A percentile compares a stretch with the other conserved stretches of the same genome.
Evolutionary conservation across 92 coral and sea anemone species (phyloP).

Genomic region (Epizoanthus stellaris): DNA sequence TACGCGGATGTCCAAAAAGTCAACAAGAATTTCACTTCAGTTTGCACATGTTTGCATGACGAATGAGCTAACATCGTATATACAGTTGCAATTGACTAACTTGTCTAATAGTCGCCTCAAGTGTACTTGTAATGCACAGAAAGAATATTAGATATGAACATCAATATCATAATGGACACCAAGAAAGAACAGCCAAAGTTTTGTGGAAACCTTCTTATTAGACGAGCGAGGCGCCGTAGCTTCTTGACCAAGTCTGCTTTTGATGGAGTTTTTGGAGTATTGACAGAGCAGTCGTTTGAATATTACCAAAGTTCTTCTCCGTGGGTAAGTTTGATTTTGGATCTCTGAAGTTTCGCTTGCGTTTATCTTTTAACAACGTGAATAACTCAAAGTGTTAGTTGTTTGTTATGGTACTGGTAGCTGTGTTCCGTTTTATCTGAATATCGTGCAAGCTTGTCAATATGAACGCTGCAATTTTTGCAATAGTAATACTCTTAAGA

Average conservation of each 20-base stretch:
- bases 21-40: not conserved
- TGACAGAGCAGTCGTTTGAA: conserved; percentile 66
- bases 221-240: conserved; percentile 73
- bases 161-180: conserved; percentile 44
- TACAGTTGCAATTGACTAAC: not conserved
- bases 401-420: not conserved
- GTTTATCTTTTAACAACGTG: not conserved
- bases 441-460: not conserved
- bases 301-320: conserved; percentile 79
- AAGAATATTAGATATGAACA: not conserved
- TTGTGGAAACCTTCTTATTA: conserved; percentile 82
- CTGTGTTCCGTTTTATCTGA: not conserved
- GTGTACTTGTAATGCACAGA: too few relatives aligned
- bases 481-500: not conserved
- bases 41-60: not conserved
- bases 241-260: conserved; percentile 71
- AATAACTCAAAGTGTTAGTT: not conserved
- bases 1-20: conserved; percentile 7
- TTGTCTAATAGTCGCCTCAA: too few relatives aligned
- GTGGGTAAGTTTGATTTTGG: conserved; percentile 70
- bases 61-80: not conserved
- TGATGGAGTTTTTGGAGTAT: conserved; percentile 84
- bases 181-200: conserved; percentile 63
- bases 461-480: not conserved
- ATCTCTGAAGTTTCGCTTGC: not conserved